Base-by-base conservation (phyloP, 2,888 invertebrate genomes). In the Balanococcus diminutus region DNA sequence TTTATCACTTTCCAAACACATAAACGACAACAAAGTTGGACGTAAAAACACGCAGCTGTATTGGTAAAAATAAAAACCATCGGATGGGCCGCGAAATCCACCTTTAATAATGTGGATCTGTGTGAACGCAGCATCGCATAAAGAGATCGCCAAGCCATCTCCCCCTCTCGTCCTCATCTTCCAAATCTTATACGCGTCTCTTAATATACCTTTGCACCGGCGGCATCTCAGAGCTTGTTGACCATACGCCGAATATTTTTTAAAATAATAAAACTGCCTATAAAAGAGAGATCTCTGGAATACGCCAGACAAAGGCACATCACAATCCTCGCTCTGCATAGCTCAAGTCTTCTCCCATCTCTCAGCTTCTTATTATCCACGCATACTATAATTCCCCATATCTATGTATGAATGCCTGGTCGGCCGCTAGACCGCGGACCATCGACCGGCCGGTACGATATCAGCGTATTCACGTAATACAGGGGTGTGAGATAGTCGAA, bases 401-500 rank as follows among this genome's bases (percentile, higher is more conserved):
- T 79, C 19, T 56, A 36, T 36, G 8, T 56, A 56, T 56, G 22
- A 19, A 22, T 46, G 6, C 11, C 19, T 56, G 9, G 8, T 56
- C 5, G 4, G 16, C 2, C 6, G 4, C n/a, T 2, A 2, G 46
- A n/a, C 46, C 46, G n/a, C 46, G 46, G n/a, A 46, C 16, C 22
- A 56, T 56, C 22, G 56, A 22, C 22, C 56, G 22, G 8, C 56
- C 56, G 56, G 56, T 46, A 46, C 16, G 75, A 19, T 56, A 19
- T 19, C n/a, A n/a, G 36, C 36, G 22, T 16, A 36, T 36, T 19
- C 36, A 79, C 75, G 75, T 79, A 79, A 79, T 36, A 79, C 75
- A 79, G 75, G 75, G 75, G 75, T 79, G 75, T 79, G 75, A 79
- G 75, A 79, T 79, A 36, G 75, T 79, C 32, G 75, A 79, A 79